Percentiles rank a stretch among this genome's conserved stretches.
phyloP scores from a whole-genome alignment of 2,113 vertebrate genomes.

The Clarias macrocephalus region DNA sequence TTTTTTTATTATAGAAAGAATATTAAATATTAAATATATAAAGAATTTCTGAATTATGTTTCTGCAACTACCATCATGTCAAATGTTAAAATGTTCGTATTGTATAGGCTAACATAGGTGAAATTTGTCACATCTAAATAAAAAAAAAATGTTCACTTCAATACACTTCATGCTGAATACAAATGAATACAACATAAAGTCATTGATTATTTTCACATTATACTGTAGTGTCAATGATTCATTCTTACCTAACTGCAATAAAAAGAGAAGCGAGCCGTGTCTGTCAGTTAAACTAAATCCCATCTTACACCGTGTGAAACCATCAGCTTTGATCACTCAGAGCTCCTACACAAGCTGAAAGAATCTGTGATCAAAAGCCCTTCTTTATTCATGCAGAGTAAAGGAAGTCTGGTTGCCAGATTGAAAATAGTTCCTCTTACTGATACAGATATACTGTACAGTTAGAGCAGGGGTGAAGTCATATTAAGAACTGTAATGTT shows the following conservation, averaged over 20 bases:
- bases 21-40: no score
- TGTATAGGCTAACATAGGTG: not conserved
- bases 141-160: not conserved
- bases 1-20: not conserved
- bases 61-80: not conserved
- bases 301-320: slow-evolving; percentile 86
- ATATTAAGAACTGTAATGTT: not conserved
- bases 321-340: slow-evolving; percentile 69
- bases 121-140: not conserved
- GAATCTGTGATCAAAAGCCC: not conserved
- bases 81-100: not conserved
- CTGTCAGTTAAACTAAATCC: slow-evolving; percentile 86
- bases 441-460: no score
- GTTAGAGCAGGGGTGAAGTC: not conserved
- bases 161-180: not conserved
- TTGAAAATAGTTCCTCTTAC: not conserved
- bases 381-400: not conserved
- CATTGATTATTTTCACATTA: not conserved
- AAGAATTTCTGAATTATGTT: not conserved
- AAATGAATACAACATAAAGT: not conserved
- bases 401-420: slow-evolving; percentile 3
- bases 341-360: slow-evolving; percentile 63
- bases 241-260: slow-evolving; percentile 83
- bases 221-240: not conserved
- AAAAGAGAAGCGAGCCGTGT: slow-evolving; percentile 82